Evolutionary conservation across 1,140 invertebrate genomes (phyloP).

Genomic region (Saccostrea cuccullata): DNA sequence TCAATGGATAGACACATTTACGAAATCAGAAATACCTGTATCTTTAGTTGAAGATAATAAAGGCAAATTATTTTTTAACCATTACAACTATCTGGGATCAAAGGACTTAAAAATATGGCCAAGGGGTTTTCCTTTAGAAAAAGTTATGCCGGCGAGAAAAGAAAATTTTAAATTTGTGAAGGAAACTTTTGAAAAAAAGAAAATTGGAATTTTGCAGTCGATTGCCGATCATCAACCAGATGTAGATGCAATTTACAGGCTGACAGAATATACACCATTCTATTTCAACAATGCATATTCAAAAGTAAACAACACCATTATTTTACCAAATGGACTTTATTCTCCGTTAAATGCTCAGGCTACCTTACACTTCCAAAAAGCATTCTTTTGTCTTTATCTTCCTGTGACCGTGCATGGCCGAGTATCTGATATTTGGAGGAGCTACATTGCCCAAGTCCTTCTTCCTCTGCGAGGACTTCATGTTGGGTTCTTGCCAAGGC

Average conservation of each 20-base stretch:
- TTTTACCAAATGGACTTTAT: conserved; percentile 40
- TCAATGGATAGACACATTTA: background rate
- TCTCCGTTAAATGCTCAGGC: conserved; percentile 54
- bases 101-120: background rate
- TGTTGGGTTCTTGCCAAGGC: conserved; percentile 39
- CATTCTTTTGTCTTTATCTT: conserved; percentile 40
- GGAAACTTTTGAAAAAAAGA: background rate
- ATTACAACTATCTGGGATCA: background rate
- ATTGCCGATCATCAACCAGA: conserved; percentile 52
- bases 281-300: conserved; percentile 20
- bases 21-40: background rate
- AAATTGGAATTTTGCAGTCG: conserved; percentile 48
- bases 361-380: conserved; percentile 21
- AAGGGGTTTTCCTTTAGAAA: background rate
- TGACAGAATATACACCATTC: conserved; percentile 43
- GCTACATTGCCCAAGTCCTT: conserved; percentile 50
- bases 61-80: background rate
- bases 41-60: background rate
- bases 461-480: conserved; percentile 4
- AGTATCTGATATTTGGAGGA: conserved; percentile 54
- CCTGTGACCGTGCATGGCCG: conserved; percentile 48
- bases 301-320: background rate
- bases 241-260: conserved; percentile 54
- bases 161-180: background rate
- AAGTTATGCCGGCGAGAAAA: background rate